These are phyloP conservation scores for Heteronetta atricapilla DNA, from an alignment of 2,113 vertebrate species.

Conservation along the genomic window DNA sequence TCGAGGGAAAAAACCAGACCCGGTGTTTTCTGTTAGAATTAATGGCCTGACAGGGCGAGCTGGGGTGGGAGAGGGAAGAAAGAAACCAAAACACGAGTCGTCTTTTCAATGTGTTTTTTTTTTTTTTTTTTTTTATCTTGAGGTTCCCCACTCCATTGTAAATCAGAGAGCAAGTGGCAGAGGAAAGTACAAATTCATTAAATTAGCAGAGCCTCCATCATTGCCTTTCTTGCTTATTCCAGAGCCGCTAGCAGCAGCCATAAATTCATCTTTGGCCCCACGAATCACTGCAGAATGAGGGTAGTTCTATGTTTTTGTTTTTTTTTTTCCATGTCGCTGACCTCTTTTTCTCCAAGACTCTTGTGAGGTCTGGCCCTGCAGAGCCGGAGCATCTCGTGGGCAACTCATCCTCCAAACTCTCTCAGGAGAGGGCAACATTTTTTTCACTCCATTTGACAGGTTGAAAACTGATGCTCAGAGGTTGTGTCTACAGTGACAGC, in stretches of 20 bases:
- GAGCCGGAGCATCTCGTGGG: not conserved
- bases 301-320: not conserved
- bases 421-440: not conserved
- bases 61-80: conserved; percentile 39
- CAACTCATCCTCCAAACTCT: not conserved
- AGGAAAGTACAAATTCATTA: conserved; percentile 33
- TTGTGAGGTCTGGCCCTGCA: not conserved
- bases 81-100: conserved; percentile 35
- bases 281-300: not conserved
- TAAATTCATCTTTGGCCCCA: not conserved
- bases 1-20: conserved; percentile 67
- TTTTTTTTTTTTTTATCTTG: not conserved
- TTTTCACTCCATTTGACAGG: not conserved
- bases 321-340: not conserved
- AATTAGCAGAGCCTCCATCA: not conserved
- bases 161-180: conserved; percentile 34
- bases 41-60: conserved; percentile 75
- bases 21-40: conserved; percentile 73
- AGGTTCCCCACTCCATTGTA: conserved; percentile 28
- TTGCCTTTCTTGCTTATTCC: not conserved
- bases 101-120: not conserved
- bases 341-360: not conserved
- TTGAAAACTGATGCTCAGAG: not conserved
- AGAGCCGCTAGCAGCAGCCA: not conserved
- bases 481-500: not conserved